Percentiles rank a stretch among this genome's conserved stretches.
These are phyloP conservation scores for Chrysocyon brachyurus DNA, from an alignment of 2,797 vertebrate species.

Conservation along the genomic window DNA sequence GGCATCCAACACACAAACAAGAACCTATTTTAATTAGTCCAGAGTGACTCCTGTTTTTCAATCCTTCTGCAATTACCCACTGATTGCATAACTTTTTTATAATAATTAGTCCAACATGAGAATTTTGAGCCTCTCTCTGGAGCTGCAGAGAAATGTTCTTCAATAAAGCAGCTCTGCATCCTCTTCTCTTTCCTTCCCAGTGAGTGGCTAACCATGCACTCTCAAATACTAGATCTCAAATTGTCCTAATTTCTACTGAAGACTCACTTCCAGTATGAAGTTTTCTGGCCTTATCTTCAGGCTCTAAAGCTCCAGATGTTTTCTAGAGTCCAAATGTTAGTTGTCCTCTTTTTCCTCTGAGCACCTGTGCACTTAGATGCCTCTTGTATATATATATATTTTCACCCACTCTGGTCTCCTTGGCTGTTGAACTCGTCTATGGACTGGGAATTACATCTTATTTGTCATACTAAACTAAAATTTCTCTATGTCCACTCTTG, in stretches of 20 bases:
- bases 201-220: not conserved
- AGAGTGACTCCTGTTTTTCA: not conserved
- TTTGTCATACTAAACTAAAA: not conserved
- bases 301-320: not conserved
- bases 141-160: not conserved
- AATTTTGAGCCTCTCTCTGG: not conserved
- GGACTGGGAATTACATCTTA: not conserved
- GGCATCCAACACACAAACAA: not conserved
- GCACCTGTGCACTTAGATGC: not conserved
- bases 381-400: not conserved
- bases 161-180: not conserved
- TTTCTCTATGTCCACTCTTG: not conserved
- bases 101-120: slow-evolving; percentile 22
- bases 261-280: not conserved
- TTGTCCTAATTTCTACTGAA: not conserved
- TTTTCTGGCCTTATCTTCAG: not conserved
- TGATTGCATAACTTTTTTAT: not conserved
- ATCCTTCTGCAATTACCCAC: not conserved
- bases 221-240: not conserved
- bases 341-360: not conserved
- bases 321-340: not conserved
- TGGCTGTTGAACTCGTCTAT: not conserved
- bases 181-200: not conserved
- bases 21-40: slow-evolving; percentile 60
- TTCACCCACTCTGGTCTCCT: not conserved